These are phyloP conservation scores for Deroptyus accipitrinus DNA, from an alignment of 2,113 vertebrate genomes.

Conservation along the genomic window DNA sequence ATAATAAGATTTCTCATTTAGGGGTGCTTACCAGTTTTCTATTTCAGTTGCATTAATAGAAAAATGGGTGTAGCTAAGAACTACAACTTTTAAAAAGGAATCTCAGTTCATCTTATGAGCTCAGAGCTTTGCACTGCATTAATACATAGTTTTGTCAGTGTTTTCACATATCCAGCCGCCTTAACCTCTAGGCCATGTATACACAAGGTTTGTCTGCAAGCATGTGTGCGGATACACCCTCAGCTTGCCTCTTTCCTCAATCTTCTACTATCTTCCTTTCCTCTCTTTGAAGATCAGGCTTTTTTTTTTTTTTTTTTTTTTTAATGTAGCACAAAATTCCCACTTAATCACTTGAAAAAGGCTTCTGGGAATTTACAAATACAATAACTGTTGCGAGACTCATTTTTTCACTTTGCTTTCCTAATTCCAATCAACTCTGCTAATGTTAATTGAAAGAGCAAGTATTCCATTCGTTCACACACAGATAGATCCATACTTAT, in stretches of 20 bases:
- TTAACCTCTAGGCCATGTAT: background rate
- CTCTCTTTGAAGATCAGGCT: background rate
- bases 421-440: background rate
- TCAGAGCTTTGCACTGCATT: background rate
- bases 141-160: background rate
- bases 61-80: background rate
- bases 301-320: background rate
- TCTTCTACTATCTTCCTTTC: background rate
- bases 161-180: background rate
- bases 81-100: background rate
- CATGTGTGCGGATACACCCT: background rate
- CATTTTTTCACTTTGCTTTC: background rate
- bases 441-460: background rate
- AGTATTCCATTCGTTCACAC: background rate
- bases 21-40: background rate
- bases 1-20: background rate
- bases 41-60: background rate
- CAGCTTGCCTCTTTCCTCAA: background rate
- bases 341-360: background rate
- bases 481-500: background rate
- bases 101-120: background rate
- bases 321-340: background rate
- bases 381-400: background rate
- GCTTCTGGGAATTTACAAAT: background rate
- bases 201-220: background rate